phyloP scores from a whole-genome alignment of 2,888 invertebrate genomes.

The Apotomis turbidana region DNA sequence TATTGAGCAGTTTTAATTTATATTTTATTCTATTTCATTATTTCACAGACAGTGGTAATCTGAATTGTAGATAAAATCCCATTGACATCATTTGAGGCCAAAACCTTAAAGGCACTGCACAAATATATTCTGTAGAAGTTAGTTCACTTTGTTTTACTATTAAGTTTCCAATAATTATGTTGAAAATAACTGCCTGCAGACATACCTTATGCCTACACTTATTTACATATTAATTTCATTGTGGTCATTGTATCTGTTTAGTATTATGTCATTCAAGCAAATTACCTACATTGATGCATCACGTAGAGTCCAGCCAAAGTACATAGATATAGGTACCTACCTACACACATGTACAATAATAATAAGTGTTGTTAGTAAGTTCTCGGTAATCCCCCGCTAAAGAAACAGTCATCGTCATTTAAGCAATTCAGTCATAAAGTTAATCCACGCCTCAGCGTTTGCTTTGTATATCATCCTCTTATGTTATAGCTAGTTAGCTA shows the following conservation, averaged over 20 bases:
- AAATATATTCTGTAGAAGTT: too few relatives aligned
- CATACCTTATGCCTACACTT: not conserved
- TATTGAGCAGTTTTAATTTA: too few relatives aligned
- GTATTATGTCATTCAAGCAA: slow-evolving; percentile 13
- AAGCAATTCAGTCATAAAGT: slow-evolving; percentile 18
- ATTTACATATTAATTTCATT: not conserved
- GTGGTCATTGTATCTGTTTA: slow-evolving; percentile 4
- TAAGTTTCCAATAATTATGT: not conserved
- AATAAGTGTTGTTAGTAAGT: slow-evolving; percentile 16
- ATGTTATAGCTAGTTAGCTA: not conserved
- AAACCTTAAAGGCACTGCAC: too few relatives aligned
- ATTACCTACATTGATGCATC: slow-evolving; percentile 17
- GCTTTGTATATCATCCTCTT: slow-evolving; percentile 31
- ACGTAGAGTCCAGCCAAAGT: slow-evolving; percentile 7
- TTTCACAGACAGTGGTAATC: too few relatives aligned
- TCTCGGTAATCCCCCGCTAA: slow-evolving; percentile 32
- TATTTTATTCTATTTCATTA: too few relatives aligned
- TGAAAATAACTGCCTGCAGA: not conserved
- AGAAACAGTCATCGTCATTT: slow-evolving; percentile 28
- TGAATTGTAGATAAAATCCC: too few relatives aligned
- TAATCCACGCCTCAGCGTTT: slow-evolving; percentile 23
- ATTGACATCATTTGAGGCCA: too few relatives aligned
- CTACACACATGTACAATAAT: not conserved
- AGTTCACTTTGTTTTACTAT: too few relatives aligned
- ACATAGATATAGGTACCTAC: slow-evolving; percentile 7